phyloP scores from a whole-genome alignment of 2,113 vertebrate species.

The Cnemophilus loriae region DNA sequence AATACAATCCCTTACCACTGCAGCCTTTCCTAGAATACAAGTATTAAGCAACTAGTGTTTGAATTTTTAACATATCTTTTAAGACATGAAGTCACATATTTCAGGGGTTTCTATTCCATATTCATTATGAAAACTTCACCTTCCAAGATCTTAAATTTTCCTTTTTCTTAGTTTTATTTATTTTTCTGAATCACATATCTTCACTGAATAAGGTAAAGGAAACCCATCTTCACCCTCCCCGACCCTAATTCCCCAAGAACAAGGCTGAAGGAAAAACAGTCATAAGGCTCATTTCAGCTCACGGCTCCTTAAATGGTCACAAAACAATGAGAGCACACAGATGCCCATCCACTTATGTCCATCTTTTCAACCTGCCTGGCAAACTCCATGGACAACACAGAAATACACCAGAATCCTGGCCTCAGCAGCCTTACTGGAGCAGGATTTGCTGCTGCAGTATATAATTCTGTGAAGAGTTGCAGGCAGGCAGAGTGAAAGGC shows the following conservation, averaged over 20 bases:
- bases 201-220: background rate
- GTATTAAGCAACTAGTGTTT: background rate
- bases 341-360: background rate
- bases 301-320: background rate
- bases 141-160: background rate
- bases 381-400: background rate
- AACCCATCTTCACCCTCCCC: background rate
- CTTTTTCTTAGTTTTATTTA: accelerated
- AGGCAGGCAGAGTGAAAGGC: background rate
- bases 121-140: background rate
- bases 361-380: background rate
- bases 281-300: background rate
- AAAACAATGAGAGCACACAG: background rate
- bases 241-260: background rate
- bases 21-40: background rate
- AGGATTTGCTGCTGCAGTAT: background rate
- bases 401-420: background rate
- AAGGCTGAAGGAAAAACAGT: background rate
- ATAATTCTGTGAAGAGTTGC: background rate
- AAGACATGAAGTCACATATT: background rate
- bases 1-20: background rate
- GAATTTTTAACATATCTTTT: background rate
- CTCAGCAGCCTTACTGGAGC: background rate
- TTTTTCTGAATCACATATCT: background rate
- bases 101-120: background rate